Percentiles rank a stretch among this genome's conserved stretches.
These are phyloP conservation scores for Eupithecia exiguata DNA, from an alignment of 2,888 invertebrate genomes.

Conservation along the genomic window DNA sequence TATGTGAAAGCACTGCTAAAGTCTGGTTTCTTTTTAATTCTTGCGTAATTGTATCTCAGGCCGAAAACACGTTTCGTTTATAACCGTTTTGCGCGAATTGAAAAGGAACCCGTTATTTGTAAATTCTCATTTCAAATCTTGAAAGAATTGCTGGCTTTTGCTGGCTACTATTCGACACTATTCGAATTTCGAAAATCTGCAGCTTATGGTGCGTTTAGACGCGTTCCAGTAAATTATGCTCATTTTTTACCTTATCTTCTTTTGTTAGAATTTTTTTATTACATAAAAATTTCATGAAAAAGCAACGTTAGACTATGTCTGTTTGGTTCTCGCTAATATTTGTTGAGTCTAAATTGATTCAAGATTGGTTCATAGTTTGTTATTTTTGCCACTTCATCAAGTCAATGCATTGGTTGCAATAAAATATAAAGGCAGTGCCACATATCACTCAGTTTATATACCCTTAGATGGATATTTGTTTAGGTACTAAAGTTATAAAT, in stretches of 20 bases:
- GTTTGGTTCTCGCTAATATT: neutral
- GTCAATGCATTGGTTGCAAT: conserved; percentile 11
- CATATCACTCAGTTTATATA: neutral
- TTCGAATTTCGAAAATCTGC: conserved; percentile 16
- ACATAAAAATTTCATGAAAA: neutral
- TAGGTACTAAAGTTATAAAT: neutral
- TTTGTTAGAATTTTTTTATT: neutral
- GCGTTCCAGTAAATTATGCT: conserved; percentile 14
- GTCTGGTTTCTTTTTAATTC: conserved; percentile 69
- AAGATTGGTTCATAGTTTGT: conserved; percentile 2
- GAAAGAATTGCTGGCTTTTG: neutral
- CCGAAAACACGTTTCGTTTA: conserved; percentile 44
- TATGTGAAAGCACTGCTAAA: conserved; percentile 50
- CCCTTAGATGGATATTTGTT: neutral
- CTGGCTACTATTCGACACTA: neutral
- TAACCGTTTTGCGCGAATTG: conserved; percentile 42
- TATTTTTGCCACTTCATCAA: conserved; percentile 15
- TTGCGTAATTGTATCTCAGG: conserved; percentile 62
- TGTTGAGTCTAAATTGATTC: conserved; percentile 8
- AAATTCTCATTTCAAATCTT: conserved; percentile 5
- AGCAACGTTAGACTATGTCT: neutral
- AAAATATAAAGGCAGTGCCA: conserved; percentile 7
- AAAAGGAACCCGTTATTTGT: conserved; percentile 30
- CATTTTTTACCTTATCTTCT: neutral
- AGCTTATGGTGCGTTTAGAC: conserved; percentile 11